Evolutionary conservation across 1,140 invertebrate genomes (phyloP).

Genomic region (Macrotrachela quadricornifera): DNA sequence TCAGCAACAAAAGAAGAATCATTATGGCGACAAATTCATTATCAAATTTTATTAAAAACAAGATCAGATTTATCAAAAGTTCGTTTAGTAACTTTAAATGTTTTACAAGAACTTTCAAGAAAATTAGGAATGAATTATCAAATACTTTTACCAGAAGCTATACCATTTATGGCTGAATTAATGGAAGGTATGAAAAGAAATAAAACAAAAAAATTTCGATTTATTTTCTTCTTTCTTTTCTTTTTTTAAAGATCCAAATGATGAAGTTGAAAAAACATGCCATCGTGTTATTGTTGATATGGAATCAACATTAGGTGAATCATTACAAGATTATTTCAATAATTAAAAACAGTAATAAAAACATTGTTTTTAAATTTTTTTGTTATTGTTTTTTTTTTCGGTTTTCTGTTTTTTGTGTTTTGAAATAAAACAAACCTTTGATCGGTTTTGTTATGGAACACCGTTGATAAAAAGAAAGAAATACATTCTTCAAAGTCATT

Average conservation of each 20-base stretch:
- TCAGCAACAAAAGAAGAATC: conserved; percentile 53
- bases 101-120: conserved; percentile 23
- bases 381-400: no score
- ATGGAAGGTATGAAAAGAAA: conserved; percentile 31
- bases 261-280: conserved; percentile 24
- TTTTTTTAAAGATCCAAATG: conserved; percentile 22
- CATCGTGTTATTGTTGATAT: conserved; percentile 24
- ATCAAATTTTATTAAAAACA: conserved; percentile 66
- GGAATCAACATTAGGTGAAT: conserved; percentile 26
- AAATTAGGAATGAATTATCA: conserved; percentile 30
- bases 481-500: no score
- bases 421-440: no score
- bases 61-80: conserved; percentile 43
- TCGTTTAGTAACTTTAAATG: conserved; percentile 23
- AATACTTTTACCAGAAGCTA: conserved; percentile 29
- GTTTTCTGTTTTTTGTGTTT: no score
- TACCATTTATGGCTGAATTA: conserved; percentile 34
- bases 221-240: background rate
- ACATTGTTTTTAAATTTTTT: no score
- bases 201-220: background rate
- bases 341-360: no score
- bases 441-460: no score
- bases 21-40: conserved; percentile 64
- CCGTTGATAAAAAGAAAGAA: no score
- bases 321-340: conserved; percentile 23